Percentiles rank a stretch among this genome's conserved stretches.
phyloP scores from a whole-genome alignment of 2,888 invertebrate species.

The Spatulosminthurus flaviceps region DNA sequence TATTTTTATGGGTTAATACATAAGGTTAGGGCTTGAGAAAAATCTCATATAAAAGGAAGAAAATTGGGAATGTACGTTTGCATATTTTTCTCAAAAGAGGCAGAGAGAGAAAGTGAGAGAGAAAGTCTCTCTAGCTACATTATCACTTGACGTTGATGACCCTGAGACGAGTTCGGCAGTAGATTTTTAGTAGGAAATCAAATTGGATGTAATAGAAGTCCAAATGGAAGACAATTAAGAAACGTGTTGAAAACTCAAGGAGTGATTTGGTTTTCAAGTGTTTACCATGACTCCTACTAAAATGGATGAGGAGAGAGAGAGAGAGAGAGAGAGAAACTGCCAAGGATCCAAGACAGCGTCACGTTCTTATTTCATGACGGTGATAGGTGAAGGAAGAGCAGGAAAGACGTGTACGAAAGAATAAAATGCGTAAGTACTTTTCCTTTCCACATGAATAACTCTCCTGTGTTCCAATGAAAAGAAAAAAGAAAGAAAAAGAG shows the following conservation, averaged over 20 bases:
- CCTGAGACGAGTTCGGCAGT: background rate
- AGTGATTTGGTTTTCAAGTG: background rate
- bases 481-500: constrained; percentile 6
- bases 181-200: background rate
- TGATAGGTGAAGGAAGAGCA: background rate
- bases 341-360: background rate
- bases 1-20: too few species aligned
- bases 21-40: too few species aligned
- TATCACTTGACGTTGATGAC: background rate
- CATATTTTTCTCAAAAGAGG: too few species aligned
- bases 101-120: too few species aligned
- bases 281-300: background rate
- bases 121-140: too few species aligned
- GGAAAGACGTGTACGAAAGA: background rate
- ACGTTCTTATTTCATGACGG: background rate
- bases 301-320: too few species aligned
- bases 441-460: constrained; percentile 15
- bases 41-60: too few species aligned
- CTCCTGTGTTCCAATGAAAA: background rate
- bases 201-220: background rate
- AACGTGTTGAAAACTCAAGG: background rate
- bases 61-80: too few species aligned
- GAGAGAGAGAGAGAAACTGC: background rate
- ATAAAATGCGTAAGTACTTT: background rate
- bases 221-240: constrained; percentile 8